Conservation (phyloP, 2,113 vertebrate genomes). For the Micronycteris hirsuta region DNA sequence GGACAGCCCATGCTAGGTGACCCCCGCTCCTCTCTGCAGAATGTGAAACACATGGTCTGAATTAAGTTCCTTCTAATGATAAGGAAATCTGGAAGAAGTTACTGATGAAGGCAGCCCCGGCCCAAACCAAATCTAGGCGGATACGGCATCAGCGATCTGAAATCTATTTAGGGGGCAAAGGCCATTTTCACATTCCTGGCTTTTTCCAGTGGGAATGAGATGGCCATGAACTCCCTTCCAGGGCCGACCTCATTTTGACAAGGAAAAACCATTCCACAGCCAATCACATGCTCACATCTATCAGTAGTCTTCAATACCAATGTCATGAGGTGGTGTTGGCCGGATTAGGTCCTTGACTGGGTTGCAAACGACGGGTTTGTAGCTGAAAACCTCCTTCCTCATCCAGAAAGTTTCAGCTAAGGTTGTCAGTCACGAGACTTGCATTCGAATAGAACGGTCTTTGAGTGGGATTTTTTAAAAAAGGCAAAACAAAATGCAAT, state of each 20-base stretch:
- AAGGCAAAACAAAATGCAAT: not conserved
- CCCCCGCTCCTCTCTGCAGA: not conserved
- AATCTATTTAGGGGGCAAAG: not conserved
- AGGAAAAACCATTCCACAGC: not conserved
- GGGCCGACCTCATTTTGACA: not conserved
- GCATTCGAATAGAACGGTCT: not conserved
- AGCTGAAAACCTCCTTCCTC: not conserved
- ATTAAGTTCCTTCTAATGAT: not conserved
- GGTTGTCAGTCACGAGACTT: not conserved
- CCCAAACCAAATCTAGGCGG: not conserved
- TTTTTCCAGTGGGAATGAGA: not conserved
- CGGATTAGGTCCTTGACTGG: not conserved
- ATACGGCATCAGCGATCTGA: not conserved
- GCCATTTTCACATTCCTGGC: not conserved
- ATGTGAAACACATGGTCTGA: not conserved
- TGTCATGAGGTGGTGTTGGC: not conserved
- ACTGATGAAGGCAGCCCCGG: not conserved
- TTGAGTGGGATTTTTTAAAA: not conserved
- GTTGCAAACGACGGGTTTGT: not conserved
- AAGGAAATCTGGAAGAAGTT: not conserved
- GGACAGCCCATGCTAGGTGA: not conserved
- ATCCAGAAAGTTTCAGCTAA: not conserved
- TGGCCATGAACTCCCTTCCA: slow-evolving; percentile 10
- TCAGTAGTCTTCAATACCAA: slow-evolving; percentile 14
- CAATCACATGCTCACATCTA: not conserved